phyloP scores from a whole-genome alignment of 2,888 invertebrate genomes.

The Lepidocyrtinus sp. region DNA sequence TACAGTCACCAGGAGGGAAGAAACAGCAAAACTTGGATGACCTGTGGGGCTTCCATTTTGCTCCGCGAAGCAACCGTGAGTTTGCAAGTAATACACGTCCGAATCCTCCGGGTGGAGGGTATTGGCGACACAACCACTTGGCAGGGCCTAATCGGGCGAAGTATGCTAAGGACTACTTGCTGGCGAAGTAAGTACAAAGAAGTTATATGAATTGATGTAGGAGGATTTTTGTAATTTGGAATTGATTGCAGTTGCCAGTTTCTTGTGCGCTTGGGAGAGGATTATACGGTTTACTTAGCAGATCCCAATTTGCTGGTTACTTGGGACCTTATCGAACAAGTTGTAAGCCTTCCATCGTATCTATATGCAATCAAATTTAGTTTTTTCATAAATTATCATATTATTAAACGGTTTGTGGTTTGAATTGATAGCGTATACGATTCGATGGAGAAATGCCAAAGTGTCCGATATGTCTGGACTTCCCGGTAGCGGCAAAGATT shows the following conservation, averaged over 20 bases:
- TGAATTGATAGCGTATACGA: conserved; percentile 54
- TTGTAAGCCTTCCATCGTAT: conserved; percentile 79
- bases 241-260: conserved; percentile 86
- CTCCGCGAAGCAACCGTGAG: conserved; percentile 75
- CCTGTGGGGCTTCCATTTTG: conserved; percentile 92
- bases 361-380: no score
- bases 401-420: no score
- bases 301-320: conserved; percentile 92
- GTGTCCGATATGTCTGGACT: conserved; percentile 94
- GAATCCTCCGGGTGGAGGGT: conserved; percentile 66
- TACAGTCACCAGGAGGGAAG: conserved; percentile 87
- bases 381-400: no score
- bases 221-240: conserved; percentile 52
- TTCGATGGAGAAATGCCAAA: conserved; percentile 76
- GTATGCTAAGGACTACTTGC: conserved; percentile 81
- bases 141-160: conserved; percentile 76
- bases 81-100: conserved; percentile 63
- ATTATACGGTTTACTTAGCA: conserved; percentile 83
- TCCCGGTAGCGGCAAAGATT: conserved; percentile 90
- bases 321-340: conserved; percentile 94
- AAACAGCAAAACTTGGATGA: conserved; percentile 93
- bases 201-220: not conserved
- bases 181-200: conserved; percentile 83
- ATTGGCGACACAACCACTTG: conserved; percentile 52
- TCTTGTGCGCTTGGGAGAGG: conserved; percentile 86